These are phyloP conservation scores for Erynnis tages DNA, from an alignment of 2,888 invertebrate genomes.

Conservation along the genomic window DNA sequence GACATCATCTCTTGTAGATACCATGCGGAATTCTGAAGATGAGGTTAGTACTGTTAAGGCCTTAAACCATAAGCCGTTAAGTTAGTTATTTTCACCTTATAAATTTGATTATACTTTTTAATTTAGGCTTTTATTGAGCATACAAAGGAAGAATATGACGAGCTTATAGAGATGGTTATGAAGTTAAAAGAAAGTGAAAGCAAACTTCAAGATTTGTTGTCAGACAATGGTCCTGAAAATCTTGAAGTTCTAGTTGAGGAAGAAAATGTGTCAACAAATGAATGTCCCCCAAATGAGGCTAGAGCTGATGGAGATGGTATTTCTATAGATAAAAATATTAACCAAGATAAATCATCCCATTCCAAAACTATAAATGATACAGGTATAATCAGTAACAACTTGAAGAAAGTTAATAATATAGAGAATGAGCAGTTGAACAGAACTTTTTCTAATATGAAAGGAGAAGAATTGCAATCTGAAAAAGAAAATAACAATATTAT, in stretches of 20 bases:
- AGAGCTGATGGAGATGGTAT: conserved; percentile 22
- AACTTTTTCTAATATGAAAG: conserved; percentile 52
- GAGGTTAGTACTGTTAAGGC: conserved; percentile 76
- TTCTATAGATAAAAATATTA: conserved; percentile 34
- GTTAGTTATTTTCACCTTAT: conserved; percentile 35
- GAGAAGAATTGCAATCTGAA: conserved; percentile 42
- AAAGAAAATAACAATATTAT: conserved; percentile 38
- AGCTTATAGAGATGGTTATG: conserved; percentile 84
- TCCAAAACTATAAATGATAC: conserved; percentile 50
- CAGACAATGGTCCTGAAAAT: conserved; percentile 58
- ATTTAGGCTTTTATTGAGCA: conserved; percentile 78
- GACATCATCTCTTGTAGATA: conserved; percentile 86
- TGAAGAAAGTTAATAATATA: conserved; percentile 71
- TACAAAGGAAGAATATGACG: conserved; percentile 80
- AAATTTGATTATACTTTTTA: conserved; percentile 39
- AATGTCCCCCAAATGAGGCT: conserved; percentile 1
- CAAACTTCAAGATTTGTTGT: conserved; percentile 82
- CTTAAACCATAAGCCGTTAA: conserved; percentile 35
- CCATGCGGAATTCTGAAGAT: conserved; percentile 85
- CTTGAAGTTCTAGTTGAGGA: conserved; percentile 60
- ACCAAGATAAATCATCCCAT: conserved; percentile 44
- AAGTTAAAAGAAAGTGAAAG: conserved; percentile 86
- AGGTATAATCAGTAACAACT: conserved; percentile 48
- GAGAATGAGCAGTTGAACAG: conserved; percentile 75
- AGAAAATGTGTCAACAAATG: conserved; percentile 33